Percentiles rank a stretch among this genome's conserved stretches.
These are phyloP conservation scores for Melipona quadrifasciata DNA, from an alignment of 1,140 invertebrate species.

Conservation along the genomic window DNA sequence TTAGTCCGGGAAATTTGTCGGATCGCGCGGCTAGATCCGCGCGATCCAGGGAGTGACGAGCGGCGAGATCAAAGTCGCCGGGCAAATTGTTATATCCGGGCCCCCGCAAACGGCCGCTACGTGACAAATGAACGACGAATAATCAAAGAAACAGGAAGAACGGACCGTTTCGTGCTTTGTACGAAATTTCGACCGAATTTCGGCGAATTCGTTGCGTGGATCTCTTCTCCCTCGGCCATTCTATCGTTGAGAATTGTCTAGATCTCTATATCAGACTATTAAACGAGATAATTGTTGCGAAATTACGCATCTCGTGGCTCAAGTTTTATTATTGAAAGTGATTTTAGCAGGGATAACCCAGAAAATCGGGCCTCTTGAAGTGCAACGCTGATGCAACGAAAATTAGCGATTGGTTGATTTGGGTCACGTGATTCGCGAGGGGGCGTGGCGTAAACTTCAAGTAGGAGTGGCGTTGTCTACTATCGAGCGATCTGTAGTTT, in stretches of 20 bases:
- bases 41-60: background rate
- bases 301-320: too few relatives aligned
- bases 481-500: too few relatives aligned
- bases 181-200: background rate
- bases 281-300: background rate
- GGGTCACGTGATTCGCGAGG: too few relatives aligned
- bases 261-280: background rate
- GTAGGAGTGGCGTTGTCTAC: too few relatives aligned
- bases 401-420: too few relatives aligned
- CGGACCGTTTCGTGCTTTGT: background rate
- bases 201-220: background rate
- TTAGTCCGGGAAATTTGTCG: constrained; percentile 58
- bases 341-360: too few relatives aligned
- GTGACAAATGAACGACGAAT: constrained; percentile 22
- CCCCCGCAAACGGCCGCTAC: background rate
- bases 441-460: too few relatives aligned
- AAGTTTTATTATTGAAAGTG: too few relatives aligned
- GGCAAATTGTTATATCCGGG: constrained; percentile 3
- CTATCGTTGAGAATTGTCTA: too few relatives aligned
- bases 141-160: constrained; percentile 18
- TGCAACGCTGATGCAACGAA: too few relatives aligned
- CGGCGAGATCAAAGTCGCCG: constrained; percentile 11
- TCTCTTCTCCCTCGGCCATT: background rate
- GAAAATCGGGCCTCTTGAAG: too few relatives aligned
- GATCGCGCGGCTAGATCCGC: constrained; percentile 3